Conservation (phyloP, 2,888 invertebrate species). For the Pyrocoelia pectoralis region DNA sequence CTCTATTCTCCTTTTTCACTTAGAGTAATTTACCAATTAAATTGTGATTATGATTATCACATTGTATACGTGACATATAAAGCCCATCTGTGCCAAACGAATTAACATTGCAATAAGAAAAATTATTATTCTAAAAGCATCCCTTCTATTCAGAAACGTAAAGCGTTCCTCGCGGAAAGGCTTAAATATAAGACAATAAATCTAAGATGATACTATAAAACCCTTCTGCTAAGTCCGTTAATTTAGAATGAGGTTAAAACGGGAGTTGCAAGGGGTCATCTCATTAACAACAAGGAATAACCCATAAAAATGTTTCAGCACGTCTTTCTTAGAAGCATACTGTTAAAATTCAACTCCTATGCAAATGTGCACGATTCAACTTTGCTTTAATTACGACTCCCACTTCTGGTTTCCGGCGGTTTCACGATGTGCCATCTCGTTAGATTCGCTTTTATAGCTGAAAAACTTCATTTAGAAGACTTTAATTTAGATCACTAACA, state of each 20-base stretch:
- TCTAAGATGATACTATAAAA: slow-evolving; percentile 29
- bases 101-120: neutral
- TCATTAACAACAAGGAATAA: slow-evolving; percentile 50
- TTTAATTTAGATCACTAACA: slow-evolving; percentile 33
- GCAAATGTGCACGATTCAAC: slow-evolving; percentile 46
- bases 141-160: neutral
- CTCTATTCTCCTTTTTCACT: too few relatives aligned
- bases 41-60: too few relatives aligned
- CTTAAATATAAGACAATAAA: slow-evolving; percentile 20
- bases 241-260: slow-evolving; percentile 21
- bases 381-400: slow-evolving; percentile 45
- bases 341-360: slow-evolving; percentile 44
- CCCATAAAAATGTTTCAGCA: slow-evolving; percentile 52
- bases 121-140: slow-evolving; percentile 4
- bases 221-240: slow-evolving; percentile 31
- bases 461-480: slow-evolving; percentile 36
- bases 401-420: slow-evolving; percentile 39
- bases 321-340: slow-evolving; percentile 41
- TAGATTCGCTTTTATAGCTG: slow-evolving; percentile 36
- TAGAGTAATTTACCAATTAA: too few relatives aligned
- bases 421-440: slow-evolving; percentile 40
- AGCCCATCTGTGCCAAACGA: slow-evolving; percentile 19
- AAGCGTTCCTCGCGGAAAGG: slow-evolving; percentile 3
- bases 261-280: slow-evolving; percentile 41
- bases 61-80: too few relatives aligned